These are phyloP conservation scores for Drosophila equinoxialis DNA, from an alignment of 1,140 invertebrate species.

Conservation along the genomic window DNA sequence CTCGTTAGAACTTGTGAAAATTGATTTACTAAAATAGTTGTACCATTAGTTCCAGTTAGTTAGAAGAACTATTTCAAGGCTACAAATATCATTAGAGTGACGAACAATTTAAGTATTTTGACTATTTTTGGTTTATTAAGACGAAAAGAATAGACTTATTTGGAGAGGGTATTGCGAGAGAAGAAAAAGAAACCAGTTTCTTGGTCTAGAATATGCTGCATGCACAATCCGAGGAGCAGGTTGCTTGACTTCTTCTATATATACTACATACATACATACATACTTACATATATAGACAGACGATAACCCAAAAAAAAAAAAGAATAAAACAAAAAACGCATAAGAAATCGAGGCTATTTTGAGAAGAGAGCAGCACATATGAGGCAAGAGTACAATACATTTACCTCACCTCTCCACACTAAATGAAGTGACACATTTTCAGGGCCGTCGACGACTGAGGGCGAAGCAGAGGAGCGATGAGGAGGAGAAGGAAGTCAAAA, in stretches of 20 bases:
- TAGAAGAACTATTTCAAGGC: too few relatives aligned
- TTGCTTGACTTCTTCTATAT: slow-evolving; percentile 27
- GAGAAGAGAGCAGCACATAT: slow-evolving; percentile 22
- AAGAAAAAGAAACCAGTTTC: slow-evolving; percentile 52
- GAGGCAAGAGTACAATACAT: neutral
- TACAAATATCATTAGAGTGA: too few relatives aligned
- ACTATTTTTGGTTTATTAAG: too few relatives aligned
- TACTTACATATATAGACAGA: neutral
- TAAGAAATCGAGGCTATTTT: slow-evolving; percentile 33
- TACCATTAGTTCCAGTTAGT: too few relatives aligned
- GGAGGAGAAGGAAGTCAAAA: slow-evolving; percentile 4
- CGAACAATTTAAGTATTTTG: too few relatives aligned
- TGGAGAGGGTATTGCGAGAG: slow-evolving; percentile 8
- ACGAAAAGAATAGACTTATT: too few relatives aligned
- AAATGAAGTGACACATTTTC: slow-evolving; percentile 65
- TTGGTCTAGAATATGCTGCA: slow-evolving; percentile 10
- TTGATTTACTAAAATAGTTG: too few relatives aligned
- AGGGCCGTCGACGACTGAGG: slow-evolving; percentile 46
- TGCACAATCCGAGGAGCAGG: slow-evolving; percentile 6
- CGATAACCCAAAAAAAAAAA: slow-evolving; percentile 2
- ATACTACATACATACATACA: slow-evolving; percentile 53
- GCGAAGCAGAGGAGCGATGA: slow-evolving; percentile 18
- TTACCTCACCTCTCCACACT: slow-evolving; percentile 22
- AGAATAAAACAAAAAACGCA: slow-evolving; percentile 5
- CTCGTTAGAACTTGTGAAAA: too few relatives aligned